Conservation (phyloP, 2,113 vertebrate genomes). For the Amblyornis subalaris region DNA sequence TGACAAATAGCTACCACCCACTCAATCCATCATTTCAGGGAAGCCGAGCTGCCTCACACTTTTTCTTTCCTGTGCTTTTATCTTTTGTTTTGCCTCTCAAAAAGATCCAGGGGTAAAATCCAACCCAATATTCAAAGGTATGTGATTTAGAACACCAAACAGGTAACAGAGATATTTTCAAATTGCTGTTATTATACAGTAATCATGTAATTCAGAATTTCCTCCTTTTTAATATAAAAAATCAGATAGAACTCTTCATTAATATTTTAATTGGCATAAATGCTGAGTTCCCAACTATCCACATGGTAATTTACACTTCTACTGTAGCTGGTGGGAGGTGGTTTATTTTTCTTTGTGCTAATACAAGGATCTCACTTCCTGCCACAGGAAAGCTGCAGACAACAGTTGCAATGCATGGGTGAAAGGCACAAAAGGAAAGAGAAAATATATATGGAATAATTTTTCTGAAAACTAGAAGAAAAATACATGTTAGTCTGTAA, state of each 20-base stretch:
- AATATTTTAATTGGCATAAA: slow-evolving; percentile 49
- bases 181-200: neutral
- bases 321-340: slow-evolving; percentile 15
- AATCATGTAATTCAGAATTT: neutral
- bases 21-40: slow-evolving; percentile 23
- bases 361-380: slow-evolving; percentile 32
- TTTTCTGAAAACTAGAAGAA: neutral
- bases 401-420: neutral
- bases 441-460: neutral
- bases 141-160: neutral
- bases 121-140: neutral
- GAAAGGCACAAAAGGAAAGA: slow-evolving; percentile 3
- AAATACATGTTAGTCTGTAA: neutral
- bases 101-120: neutral
- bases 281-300: slow-evolving; percentile 14
- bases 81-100: slow-evolving; percentile 16
- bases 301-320: slow-evolving; percentile 25
- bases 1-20: slow-evolving; percentile 33
- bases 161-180: neutral
- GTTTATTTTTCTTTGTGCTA: slow-evolving; percentile 42
- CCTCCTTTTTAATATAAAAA: neutral
- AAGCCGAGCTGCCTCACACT: neutral
- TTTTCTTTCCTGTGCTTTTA: neutral
- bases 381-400: neutral
- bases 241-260: neutral